phyloP scores from a whole-genome alignment of 2,888 invertebrate species.

The Trimorus sp. region DNA sequence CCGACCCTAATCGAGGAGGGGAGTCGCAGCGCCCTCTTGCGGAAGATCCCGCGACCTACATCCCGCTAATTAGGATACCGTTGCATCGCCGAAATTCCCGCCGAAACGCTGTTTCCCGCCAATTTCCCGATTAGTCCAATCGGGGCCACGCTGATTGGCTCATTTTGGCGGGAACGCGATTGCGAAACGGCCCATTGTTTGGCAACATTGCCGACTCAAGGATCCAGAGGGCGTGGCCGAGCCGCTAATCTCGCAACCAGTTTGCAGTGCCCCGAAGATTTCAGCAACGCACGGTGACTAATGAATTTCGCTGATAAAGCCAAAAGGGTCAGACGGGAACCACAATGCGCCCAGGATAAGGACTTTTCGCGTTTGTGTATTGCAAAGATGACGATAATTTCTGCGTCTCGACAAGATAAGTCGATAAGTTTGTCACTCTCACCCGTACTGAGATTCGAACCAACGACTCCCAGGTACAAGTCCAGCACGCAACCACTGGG shows the following conservation, averaged over 20 bases:
- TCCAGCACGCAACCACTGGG: no score
- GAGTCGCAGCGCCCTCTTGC: conserved; percentile 53
- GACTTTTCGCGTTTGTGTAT: conserved; percentile 2
- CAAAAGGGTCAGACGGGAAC: conserved; percentile 12
- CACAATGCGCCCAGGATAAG: conserved; percentile 32
- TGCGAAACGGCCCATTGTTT: background rate
- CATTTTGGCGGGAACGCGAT: background rate
- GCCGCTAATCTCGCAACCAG: conserved; percentile 47
- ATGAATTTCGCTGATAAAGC: conserved; percentile 57
- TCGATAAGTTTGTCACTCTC: conserved; percentile 27
- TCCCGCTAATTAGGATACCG: conserved; percentile 45
- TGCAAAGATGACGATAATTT: conserved; percentile 21
- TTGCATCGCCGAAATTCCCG: no score
- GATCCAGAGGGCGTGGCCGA: background rate
- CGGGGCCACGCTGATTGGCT: background rate
- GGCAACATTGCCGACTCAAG: conserved; percentile 8
- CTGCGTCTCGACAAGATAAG: conserved; percentile 11
- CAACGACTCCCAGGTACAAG: no score
- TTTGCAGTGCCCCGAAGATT: conserved; percentile 43
- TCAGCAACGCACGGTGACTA: conserved; percentile 43
- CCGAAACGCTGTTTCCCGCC: no score
- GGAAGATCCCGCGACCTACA: conserved; percentile 65
- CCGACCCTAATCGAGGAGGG: conserved; percentile 39
- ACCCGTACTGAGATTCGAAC: no score
- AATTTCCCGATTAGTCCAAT: no score